Base-by-base conservation (phyloP, 2,888 invertebrate genomes). In the Ephialtes manifestator region DNA sequence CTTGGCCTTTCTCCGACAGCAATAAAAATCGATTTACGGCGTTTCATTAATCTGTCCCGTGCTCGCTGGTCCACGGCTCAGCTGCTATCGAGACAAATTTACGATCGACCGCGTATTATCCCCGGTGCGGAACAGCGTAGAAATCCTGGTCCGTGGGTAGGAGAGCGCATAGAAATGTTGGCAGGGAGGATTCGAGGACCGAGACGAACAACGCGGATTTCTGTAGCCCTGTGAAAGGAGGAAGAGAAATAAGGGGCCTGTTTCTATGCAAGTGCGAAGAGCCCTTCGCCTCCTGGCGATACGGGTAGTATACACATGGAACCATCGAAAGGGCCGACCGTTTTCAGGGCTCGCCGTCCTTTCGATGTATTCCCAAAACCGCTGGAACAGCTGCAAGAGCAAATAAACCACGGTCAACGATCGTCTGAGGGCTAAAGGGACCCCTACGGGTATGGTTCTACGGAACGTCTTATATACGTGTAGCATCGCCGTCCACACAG, bases 301-400 rank as follows among this genome's bases (percentile, higher is more conserved):
- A 58, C 74, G 68, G 51, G 58, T 72, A 48, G 18, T 20, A 20
- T 55, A 55, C 28, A 58, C 58, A 70, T 5, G 48, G 31, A 20
- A 31, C 28, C 28, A 76, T 39, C 58, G 67, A 86, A 86, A 83
- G 71, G 86, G 46, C 71, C 71, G 86, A 84, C 77, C 86, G 83
- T 87, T 87, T 39, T 83, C 86, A 84, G 87, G 71, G 85, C 83
- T 88, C 84, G 67, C 39, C 76, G 80, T 85, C 87, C 89, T 86
- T 87, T 85, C 28, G 86, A 82, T 85, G 88, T 86, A 89, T 90
- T 89, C 90, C 87, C 88, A 84, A 24, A 77, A 84, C 83, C 83
- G 71, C 82, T 80, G 89, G 87, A 89, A 90, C 92, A 92, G 91
- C 92, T 92, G 92, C 91, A 81, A 77, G 88, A 88, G 90, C 89